These are phyloP conservation scores for Pemphigus obesinymphae DNA, from an alignment of 1,140 invertebrate genomes.

Conservation along the genomic window DNA sequence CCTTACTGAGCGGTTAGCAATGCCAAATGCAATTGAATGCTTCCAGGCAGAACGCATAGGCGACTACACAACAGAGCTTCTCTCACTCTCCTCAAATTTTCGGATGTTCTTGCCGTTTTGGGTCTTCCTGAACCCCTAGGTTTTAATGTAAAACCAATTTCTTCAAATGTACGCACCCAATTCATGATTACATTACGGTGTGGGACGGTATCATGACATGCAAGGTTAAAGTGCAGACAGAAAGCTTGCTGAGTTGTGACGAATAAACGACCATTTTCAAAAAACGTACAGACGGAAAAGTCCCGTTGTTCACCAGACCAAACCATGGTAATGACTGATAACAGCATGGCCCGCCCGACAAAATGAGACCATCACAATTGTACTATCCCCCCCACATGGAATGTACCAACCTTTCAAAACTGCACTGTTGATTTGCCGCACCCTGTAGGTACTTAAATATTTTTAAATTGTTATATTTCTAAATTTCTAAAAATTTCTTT, in stretches of 20 bases:
- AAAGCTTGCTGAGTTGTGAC: neutral
- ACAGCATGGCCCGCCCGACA: neutral
- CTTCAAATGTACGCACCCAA: neutral
- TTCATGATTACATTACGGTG: no score
- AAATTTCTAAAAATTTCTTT: no score
- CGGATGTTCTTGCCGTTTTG: neutral
- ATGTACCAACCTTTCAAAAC: no score
- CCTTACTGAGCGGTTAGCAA: neutral
- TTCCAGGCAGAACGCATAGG: neutral
- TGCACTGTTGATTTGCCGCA: no score
- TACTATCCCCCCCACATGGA: neutral
- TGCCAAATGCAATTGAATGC: neutral
- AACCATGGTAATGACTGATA: constrained; percentile 9
- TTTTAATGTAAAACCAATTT: neutral
- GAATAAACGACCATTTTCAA: neutral
- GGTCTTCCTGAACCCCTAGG: neutral
- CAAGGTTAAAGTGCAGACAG: neutral
- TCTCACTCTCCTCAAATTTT: neutral
- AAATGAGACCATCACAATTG: neutral
- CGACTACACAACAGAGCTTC: neutral
- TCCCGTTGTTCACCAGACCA: neutral
- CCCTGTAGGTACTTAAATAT: no score
- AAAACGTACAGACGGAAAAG: neutral
- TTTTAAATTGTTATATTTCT: no score
- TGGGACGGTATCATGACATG: no score